phyloP scores from a whole-genome alignment of 2,888 invertebrate genomes.

The Autographa pulchrina region DNA sequence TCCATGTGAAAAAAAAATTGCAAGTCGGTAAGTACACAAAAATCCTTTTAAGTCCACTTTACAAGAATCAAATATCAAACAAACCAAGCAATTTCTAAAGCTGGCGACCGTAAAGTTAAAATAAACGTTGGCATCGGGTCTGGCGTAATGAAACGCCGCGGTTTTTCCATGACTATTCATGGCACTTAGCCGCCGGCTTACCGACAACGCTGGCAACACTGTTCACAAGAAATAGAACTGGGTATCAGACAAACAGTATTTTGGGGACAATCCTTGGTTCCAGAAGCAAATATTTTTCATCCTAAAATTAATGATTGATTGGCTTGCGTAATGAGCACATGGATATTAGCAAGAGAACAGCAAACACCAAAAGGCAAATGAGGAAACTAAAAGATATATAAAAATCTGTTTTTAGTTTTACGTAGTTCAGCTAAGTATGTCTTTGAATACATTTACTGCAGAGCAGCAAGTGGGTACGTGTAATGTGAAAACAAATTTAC shows the following conservation, averaged over 20 bases:
- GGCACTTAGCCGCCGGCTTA: conserved; percentile 66
- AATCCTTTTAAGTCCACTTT: conserved; percentile 3
- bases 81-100: conserved; percentile 31
- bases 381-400: too few relatives aligned
- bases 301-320: too few relatives aligned
- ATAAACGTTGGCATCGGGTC: conserved; percentile 58
- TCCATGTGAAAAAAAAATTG: background rate
- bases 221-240: conserved; percentile 21
- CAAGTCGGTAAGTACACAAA: background rate
- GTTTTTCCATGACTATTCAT: conserved; percentile 85
- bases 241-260: conserved; percentile 27
- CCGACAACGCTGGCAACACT: conserved; percentile 50
- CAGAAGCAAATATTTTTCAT: too few relatives aligned
- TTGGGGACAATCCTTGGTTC: background rate
- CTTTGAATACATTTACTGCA: too few relatives aligned
- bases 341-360: too few relatives aligned
- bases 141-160: conserved; percentile 77
- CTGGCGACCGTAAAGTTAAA: conserved; percentile 47
- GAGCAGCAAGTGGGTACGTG: too few relatives aligned
- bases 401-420: too few relatives aligned
- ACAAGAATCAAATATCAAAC: conserved; percentile 33
- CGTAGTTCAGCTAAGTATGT: too few relatives aligned
- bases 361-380: too few relatives aligned
- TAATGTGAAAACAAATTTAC: too few relatives aligned
- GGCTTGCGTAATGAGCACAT: too few relatives aligned